Evolutionary conservation across 2,888 invertebrate species (phyloP).

Genomic region (Tiphia femorata): DNA sequence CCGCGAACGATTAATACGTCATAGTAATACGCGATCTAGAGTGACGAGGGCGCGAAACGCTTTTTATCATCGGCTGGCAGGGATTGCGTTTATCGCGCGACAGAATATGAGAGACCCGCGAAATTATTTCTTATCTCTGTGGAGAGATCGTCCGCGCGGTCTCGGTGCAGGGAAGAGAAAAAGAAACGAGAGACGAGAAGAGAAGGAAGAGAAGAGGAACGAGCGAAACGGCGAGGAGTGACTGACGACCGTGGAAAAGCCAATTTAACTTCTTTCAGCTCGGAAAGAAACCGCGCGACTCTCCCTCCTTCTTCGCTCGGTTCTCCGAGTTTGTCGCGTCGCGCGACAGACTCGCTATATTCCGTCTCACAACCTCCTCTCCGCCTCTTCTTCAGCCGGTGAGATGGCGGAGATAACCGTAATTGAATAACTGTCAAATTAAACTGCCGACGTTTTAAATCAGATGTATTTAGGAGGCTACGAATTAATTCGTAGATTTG

Average conservation of each 20-base stretch:
- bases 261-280: slow-evolving; percentile 50
- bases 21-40: too few species aligned
- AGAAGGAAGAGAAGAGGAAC: slow-evolving; percentile 1
- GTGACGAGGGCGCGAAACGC: too few species aligned
- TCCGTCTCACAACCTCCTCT: background rate
- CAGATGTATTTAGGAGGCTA: slow-evolving; percentile 37
- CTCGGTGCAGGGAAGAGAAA: background rate
- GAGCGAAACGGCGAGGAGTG: slow-evolving; percentile 37
- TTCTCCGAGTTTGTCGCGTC: slow-evolving; percentile 6
- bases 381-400: background rate
- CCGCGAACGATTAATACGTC: too few species aligned
- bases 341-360: background rate
- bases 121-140: slow-evolving; percentile 40
- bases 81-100: too few species aligned
- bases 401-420: slow-evolving; percentile 39
- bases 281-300: slow-evolving; percentile 19
- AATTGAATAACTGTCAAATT: slow-evolving; percentile 50
- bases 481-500: slow-evolving; percentile 19
- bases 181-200: slow-evolving; percentile 1
- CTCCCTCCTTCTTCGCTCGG: background rate
- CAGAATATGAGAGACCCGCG: slow-evolving; percentile 1
- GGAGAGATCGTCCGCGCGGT: background rate
- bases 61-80: too few species aligned
- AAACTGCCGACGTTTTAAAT: slow-evolving; percentile 40
- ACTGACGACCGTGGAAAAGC: slow-evolving; percentile 47